These are phyloP conservation scores for Drosophila saltans DNA, from an alignment of 1,140 invertebrate species.

Conservation along the genomic window DNA sequence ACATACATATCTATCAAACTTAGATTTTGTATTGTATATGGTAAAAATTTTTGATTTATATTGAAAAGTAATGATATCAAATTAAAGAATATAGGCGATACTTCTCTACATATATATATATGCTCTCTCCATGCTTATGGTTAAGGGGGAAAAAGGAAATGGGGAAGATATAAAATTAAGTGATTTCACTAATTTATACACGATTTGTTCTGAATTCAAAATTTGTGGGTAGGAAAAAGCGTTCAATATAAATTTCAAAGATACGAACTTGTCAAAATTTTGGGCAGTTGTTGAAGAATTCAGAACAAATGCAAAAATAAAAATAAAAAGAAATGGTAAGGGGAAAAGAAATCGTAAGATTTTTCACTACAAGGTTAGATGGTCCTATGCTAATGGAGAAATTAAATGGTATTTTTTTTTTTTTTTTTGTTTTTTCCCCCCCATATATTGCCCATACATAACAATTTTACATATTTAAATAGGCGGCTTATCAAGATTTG, in stretches of 20 bases:
- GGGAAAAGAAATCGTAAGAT: background rate
- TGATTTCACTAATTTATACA: background rate
- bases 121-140: background rate
- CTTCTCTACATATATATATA: background rate
- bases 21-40: background rate
- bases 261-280: constrained; percentile 1
- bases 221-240: background rate
- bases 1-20: background rate
- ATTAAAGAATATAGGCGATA: constrained; percentile 19
- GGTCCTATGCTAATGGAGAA: background rate
- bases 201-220: background rate
- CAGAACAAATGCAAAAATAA: background rate
- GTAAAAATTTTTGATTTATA: background rate
- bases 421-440: no score
- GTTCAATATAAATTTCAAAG: background rate
- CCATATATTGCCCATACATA: background rate
- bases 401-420: background rate
- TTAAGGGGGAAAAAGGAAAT: background rate
- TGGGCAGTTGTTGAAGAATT: background rate
- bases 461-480: background rate
- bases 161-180: background rate
- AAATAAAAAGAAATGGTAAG: background rate
- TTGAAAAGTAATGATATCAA: background rate
- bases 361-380: background rate
- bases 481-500: background rate